Evolutionary conservation across 2,797 vertebrate species (phyloP).

Genomic region (Artibeus lituratus): DNA sequence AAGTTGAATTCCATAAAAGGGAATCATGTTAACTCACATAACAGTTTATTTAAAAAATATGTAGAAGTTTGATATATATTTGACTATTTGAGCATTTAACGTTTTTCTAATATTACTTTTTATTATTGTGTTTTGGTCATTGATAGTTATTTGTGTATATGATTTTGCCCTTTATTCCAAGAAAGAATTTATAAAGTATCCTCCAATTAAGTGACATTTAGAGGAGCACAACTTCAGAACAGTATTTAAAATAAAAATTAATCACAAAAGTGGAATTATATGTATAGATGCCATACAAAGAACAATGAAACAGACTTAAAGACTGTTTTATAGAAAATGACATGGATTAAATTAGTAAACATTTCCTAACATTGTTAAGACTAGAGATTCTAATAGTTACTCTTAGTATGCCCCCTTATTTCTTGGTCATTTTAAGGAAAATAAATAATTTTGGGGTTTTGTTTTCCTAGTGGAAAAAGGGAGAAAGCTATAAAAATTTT

Average conservation of each 20-base stretch:
- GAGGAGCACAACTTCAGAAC: conserved; percentile 59
- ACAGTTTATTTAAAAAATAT: conserved; percentile 34
- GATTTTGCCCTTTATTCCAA: conserved; percentile 63
- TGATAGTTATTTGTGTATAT: background rate
- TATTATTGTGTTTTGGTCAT: conserved; percentile 4
- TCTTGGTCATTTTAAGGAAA: background rate
- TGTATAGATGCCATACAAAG: background rate
- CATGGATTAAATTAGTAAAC: conserved; percentile 76
- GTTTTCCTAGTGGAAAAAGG: background rate
- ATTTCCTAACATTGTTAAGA: conserved; percentile 61
- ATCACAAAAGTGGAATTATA: background rate
- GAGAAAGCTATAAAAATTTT: background rate
- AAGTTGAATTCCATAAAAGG: conserved; percentile 45
- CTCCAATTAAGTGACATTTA: conserved; percentile 73
- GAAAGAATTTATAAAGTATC: conserved; percentile 32
- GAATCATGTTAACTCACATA: conserved; percentile 10
- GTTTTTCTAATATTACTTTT: conserved; percentile 16
- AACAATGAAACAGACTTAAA: conserved; percentile 52
- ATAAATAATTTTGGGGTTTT: background rate
- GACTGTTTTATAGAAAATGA: conserved; percentile 67
- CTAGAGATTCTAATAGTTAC: background rate
- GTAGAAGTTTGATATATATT: conserved; percentile 7
- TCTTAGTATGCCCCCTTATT: background rate
- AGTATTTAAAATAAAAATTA: conserved; percentile 18
- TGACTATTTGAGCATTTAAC: conserved; percentile 1